Base-by-base conservation (phyloP, 2,797 vertebrate species). In the Crypturellus tataupa region DNA sequence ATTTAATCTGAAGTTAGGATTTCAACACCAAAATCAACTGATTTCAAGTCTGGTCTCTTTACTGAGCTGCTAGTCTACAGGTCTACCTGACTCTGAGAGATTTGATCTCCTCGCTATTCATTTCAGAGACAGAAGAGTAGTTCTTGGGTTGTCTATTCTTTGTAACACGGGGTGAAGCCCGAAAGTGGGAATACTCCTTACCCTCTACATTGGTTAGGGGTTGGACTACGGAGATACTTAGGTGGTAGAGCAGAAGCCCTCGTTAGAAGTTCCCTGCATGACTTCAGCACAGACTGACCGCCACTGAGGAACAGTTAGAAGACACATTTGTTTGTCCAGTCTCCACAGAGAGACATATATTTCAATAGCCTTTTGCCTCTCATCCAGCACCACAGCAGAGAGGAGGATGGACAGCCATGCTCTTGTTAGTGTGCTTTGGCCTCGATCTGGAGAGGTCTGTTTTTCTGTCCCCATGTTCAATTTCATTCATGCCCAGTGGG, bases 21-120 rank as follows among this genome's bases (percentile, higher is more conserved):
- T 95, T 78, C 84, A 96, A 95, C 87, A 95, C 85, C 90, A 83
- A 96, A 95, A 96, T 95, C 94, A 87, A 85, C 60, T 89, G 49
- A 44, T 90, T 85, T 94, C 95, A 96, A 94, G 87, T 96, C 91
- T 96, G 87, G 88, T 40, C 12, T 53, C 47, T 39, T 21, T 49
- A 31, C 18, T 39, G 25, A 39, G 35, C 35, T 31, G 46, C 35
- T 91, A 95, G 91, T 64, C 83, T 94, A 83, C 94, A 75, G 83
- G 27, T 63, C 75, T 33, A 51, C 68, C 88, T 90, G 95, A 89
- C 85, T 95, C 80, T 75, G 78, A 49, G 94, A 78, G 71, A 20
- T 88, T 84, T 77, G 87, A 93, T 67, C 67, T 81, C 82, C 82
- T 75, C 58, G 2, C 65, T 12, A 9, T 56, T 44, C 37, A 55